Percentiles rank a stretch among this genome's conserved stretches.
These are phyloP conservation scores for Acinonyx jubatus DNA, from an alignment of 2,113 vertebrate genomes.

Conservation along the genomic window DNA sequence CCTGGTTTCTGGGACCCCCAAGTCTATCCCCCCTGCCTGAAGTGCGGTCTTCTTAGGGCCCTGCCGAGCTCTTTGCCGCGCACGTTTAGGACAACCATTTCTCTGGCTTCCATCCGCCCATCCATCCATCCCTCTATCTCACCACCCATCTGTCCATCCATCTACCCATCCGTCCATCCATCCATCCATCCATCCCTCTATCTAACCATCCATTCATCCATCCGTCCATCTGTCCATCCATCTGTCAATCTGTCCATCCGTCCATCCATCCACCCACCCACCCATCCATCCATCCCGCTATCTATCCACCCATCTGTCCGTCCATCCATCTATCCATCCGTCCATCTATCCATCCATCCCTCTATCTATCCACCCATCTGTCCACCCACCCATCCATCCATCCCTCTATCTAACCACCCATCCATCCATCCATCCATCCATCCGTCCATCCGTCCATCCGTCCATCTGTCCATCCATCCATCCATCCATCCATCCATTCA, in stretches of 20 bases:
- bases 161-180: no score
- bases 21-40: not conserved
- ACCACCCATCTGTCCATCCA: no score
- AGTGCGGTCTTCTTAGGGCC: not conserved
- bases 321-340: not conserved
- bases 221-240: no score
- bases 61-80: no score
- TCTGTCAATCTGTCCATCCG: not conserved
- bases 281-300: not conserved
- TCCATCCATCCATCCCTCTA: not conserved
- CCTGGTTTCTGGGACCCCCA: not conserved
- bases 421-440: no score
- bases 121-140: not conserved
- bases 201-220: not conserved
- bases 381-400: no score
- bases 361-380: accelerated
- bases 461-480: not conserved
- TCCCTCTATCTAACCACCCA: no score
- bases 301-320: not conserved
- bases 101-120: not conserved
- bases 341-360: not conserved
- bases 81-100: not conserved
- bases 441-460: no score
- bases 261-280: not conserved
- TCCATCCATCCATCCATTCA: not conserved